These are phyloP conservation scores for Falco cherrug DNA, from an alignment of 2,797 vertebrate species.

Conservation along the genomic window DNA sequence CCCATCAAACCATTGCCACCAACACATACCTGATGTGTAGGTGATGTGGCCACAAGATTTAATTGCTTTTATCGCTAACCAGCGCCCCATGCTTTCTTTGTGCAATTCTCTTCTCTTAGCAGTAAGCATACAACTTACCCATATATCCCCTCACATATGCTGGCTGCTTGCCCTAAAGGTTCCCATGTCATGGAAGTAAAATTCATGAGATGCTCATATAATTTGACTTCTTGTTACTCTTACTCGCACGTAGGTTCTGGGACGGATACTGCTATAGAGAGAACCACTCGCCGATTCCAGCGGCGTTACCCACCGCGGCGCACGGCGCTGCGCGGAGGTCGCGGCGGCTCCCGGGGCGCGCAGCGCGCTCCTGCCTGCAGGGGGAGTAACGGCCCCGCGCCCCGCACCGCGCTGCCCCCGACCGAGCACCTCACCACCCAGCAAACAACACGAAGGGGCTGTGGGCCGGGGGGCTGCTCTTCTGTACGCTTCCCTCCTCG, in stretches of 20 bases:
- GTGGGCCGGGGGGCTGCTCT: accelerated
- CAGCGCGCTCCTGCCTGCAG: slow-evolving; percentile 4
- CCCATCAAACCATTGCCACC: not conserved
- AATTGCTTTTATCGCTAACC: not conserved
- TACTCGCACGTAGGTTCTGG: not conserved
- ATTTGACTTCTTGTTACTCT: not conserved
- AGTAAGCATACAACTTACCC: not conserved
- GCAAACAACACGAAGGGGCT: not conserved
- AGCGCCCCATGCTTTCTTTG: not conserved
- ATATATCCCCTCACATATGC: not conserved
- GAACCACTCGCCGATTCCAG: not conserved
- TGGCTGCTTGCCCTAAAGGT: not conserved
- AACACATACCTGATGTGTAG: not conserved
- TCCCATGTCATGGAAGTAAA: not conserved
- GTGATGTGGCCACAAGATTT: not conserved
- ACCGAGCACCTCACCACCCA: not conserved
- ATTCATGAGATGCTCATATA: not conserved
- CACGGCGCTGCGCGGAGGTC: not conserved
- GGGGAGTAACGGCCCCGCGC: not conserved
- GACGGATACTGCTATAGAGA: not conserved
- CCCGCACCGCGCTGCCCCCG: not conserved
- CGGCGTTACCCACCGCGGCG: not conserved
- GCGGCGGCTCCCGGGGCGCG: not conserved
- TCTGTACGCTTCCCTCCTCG: not conserved
- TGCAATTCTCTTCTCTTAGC: not conserved